Base-by-base conservation (phyloP, 2,888 invertebrate genomes). In the Pandemis heparana region DNA sequence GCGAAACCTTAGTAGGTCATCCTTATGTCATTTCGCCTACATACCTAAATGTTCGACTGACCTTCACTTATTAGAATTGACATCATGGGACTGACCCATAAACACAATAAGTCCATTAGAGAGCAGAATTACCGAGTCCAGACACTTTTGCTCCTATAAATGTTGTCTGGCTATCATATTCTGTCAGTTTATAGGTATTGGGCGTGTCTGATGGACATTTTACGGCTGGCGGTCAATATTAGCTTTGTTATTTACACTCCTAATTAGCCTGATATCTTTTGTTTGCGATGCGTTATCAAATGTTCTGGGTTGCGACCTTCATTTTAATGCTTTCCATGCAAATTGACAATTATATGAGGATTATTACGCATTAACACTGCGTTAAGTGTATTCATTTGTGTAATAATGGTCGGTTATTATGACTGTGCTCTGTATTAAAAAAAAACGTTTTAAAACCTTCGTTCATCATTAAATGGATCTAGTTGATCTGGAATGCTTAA, bases 121-220 rank as follows among this genome's bases (percentile, higher is more conserved):
- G 77, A 78, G 77, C 64, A 60, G 77, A 83, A 83, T 84, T 77
- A 83, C 82, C 81, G 82, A 77, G 81, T 79, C 79, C 79, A 83
- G 82, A 82, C 80, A 80, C 82, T 80, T 81, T 80, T 63, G 65
- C 32, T 76, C 77, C 78, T 81, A 81, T 87, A 85, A 85, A 85
- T 85, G 82, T 80, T 78, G 77, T 79, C 76, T 82, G 78, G 76
- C 82, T 81, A 84, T 88, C 81, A 84, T 86, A 78, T 79, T 78
- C 68, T 66, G 65, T 67, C 68, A 75, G 82, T 86, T 87, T 86
- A 88, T 86, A 79, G 82, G 74, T 77, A 71, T 77, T 82, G 82
- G 88, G 90, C 80, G 87, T 81, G 86, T 79, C 86, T 83, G 82
- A 84, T 84, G 79, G 79, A 76, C 80, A 79, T 85, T 86, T 85